Base-by-base conservation (phyloP, 1,140 invertebrate species). In the Papilio dardanus region DNA sequence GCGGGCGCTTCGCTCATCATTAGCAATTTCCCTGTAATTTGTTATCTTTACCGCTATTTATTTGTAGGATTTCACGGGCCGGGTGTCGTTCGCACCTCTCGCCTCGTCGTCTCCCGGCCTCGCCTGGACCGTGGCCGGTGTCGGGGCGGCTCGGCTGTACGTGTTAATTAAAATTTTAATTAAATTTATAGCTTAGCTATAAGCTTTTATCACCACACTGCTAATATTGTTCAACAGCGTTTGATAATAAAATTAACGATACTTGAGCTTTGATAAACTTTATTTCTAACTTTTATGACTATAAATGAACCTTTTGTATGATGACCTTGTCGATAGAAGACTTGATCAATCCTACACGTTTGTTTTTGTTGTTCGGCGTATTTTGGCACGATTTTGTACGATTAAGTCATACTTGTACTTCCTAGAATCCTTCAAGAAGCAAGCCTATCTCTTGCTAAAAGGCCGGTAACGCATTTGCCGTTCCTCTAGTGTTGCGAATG, bases 11-110 rank as follows among this genome's bases (percentile, higher is more conserved):
- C 87, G 83, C 87, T 92, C 90, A 92, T 93, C 90, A 93, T 93
- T 93, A 93, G 89, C 90, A 92, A 93, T 93, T 93, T 93, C 89
- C 90, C 87, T 88, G 87, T 93, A 92, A 93, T 91, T 92, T 91
- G 91, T 93, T 93, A 92, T 93, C 91, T 92, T 92, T 90, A 91
- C 88, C 88, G 88, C 86, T 91, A 91, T 91, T 91, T 91, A 89
- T 93, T 92, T 92, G 87, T 89, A 86, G 84, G 87, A 91, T 91
- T 92, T 89, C 83, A 90, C 84, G 88, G 84, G 77, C 76, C 79
- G 76, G 85, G 86, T 78, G 79, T 81, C 81, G 79, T 84, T 88
- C 83, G 81, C 88, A 83, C 84, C 83, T 85, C 80, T 42, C 42
- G 54, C 24, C 24, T 62, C 21, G 77, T 71, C 24, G 42, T 62